Evolutionary conservation across 2,797 vertebrate genomes (phyloP), one percentile per base, ranked within the genome.

Genomic region (Lutjanus campechanus): DNA sequence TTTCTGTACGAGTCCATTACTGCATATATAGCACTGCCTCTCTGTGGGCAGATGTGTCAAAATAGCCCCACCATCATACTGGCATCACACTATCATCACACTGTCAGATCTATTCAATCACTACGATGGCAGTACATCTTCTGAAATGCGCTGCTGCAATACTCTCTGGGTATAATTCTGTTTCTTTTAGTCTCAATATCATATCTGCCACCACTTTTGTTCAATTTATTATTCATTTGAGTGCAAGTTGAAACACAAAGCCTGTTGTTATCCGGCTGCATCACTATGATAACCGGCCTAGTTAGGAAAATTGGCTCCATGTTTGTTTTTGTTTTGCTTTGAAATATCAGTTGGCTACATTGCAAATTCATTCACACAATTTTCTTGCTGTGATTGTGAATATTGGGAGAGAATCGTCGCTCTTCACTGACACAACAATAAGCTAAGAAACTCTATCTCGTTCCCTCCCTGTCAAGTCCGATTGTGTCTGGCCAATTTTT

Each of bases 311-410:
- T 11, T 56, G 44, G 11, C 29, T 53, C 41, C 5, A 1, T 43
- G 66, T 73, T 86, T 54, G 63, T 73, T 73, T 77, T 50, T 68
- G 64, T 69, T 83, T 61, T 66, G 25, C 36, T 49, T 60, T 69
- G 47, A 77, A 77, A 80, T 13, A 68, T 54, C 76, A 79, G 44
- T 41, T 0, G 36, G 46, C 43, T 54, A 15, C 61, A 73, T 29
- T 59, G 13, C 2, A 63, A 76, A 76, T n/a, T 19, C 19, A 36
- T 36, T 41, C n/a, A 53, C 10, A 49, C 44, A 43, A 55, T 58
- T 77, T 56, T 68, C 36, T 46, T 17, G 58, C n/a, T 53, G 19
- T 71, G 56, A 82, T 44, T 77, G 59, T 69, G 51, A 68, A 68
- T 40, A 62, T n/a, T 25, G 7, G 17, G 20, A 77, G 22, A 68